Base-by-base conservation (phyloP, 2,797 vertebrate species). In the Schizopygopsis malacanthus region DNA sequence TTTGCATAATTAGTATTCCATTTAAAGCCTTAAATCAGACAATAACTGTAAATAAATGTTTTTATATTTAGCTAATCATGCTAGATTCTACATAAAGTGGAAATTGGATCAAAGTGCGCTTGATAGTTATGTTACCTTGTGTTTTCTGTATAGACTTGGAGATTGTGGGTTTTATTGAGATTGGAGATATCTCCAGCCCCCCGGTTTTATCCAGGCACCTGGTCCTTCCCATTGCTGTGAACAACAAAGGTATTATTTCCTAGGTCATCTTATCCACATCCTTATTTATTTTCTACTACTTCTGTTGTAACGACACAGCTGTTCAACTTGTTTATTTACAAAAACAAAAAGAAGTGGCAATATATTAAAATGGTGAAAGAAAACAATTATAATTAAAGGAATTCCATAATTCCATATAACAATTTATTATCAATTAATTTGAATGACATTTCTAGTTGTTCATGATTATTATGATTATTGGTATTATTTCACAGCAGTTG, bases 141-240 rank as follows among this genome's bases (percentile, higher is more conserved):
- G 3, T 73, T 6, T n/a, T 85, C 79, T 80, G 76, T 93, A 67
- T 94, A 99, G 98, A 99, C 90, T 94, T 99, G 91, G 98, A 99
- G 94, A 97, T 99, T 75, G 94, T 99, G 90, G 98, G 98, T 0
- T 99, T 99, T 92, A 97, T 99, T 92, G 98, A 99, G 92, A 99
- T 99, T 83, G 97, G 96, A 50, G 98, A 99, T 89, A 99, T 99
- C 90, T 97, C 98, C 88, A 99, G 98, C 86, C 98, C 98, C 73
- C 98, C 98, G 5, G 98, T 99, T 85, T 93, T 98, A 86, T 99
- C 98, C 84, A 96, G 98, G 89, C 98, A 99, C 92, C 91, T 99
- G 93, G 98, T 99, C 0, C 92, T 99, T 75, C 98, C 98, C 71
- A 98, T 99, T 87, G 97, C 98, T 82, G 96, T 98, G 33, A 99